Conservation (phyloP, 2,888 invertebrate genomes). For the Malthinus flaveolus region DNA sequence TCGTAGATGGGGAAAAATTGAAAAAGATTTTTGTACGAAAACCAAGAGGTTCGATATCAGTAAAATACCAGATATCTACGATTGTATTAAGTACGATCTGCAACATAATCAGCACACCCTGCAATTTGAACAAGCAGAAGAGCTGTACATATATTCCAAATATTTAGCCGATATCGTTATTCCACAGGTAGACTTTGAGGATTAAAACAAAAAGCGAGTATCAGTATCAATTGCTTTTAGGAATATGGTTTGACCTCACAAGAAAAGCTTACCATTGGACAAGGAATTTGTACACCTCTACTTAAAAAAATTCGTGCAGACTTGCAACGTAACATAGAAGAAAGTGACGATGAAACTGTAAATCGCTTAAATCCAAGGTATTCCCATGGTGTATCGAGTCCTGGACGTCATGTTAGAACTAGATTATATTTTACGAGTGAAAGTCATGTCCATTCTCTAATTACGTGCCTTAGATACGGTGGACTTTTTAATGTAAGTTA, state of each 20-base stretch:
- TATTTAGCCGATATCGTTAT: conserved; percentile 98
- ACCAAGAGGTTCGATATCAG: conserved; percentile 94
- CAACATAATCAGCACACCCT: conserved; percentile 97
- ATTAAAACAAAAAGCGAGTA: too few relatives aligned
- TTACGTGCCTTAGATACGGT: conserved; percentile 93
- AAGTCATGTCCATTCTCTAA: conserved; percentile 96
- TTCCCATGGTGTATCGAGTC: conserved; percentile 97
- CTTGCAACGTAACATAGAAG: conserved; percentile 90
- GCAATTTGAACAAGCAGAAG: conserved; percentile 90
- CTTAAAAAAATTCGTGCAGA: conserved; percentile 95
- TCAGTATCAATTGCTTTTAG: conserved; percentile 53
- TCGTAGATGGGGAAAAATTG: conserved; percentile 95
- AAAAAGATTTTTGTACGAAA: conserved; percentile 96
- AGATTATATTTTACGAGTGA: conserved; percentile 99
- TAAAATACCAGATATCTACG: conserved; percentile 99
- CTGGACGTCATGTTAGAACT: conserved; percentile 96
- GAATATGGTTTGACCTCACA: conserved; percentile 95
- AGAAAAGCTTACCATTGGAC: conserved; percentile 95
- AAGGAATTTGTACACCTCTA: conserved; percentile 96
- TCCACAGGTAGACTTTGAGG: conserved; percentile 72
- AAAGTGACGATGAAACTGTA: conserved; percentile 88
- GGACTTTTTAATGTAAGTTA: conserved; percentile 81
- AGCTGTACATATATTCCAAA: conserved; percentile 93
- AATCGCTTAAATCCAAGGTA: conserved; percentile 97
- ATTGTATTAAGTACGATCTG: conserved; percentile 98